These are phyloP conservation scores for Pyrgus malvae DNA, from an alignment of 2,888 invertebrate genomes.

Conservation along the genomic window DNA sequence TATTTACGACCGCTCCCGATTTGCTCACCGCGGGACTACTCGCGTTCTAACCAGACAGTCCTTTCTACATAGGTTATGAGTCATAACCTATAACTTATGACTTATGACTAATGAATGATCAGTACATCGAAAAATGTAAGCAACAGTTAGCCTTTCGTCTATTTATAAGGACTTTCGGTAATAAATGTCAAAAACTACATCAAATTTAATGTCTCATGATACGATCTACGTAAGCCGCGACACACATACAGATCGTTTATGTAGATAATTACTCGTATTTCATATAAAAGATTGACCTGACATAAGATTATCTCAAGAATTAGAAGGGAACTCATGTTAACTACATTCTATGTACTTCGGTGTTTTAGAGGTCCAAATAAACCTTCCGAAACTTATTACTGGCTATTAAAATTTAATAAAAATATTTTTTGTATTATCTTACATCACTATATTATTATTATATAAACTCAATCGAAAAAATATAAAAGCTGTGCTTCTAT, in stretches of 20 bases:
- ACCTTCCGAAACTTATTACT: background rate
- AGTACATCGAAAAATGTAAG: background rate
- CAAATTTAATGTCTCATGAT: constrained; percentile 25
- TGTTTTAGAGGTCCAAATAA: background rate
- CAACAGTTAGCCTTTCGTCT: background rate
- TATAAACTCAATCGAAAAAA: too few species aligned
- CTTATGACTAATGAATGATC: too few species aligned
- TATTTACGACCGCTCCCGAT: too few species aligned
- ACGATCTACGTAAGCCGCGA: constrained; percentile 17
- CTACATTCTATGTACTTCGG: constrained; percentile 3
- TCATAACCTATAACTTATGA: too few species aligned
- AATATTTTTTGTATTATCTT: too few species aligned
- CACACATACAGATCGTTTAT: constrained; percentile 20
- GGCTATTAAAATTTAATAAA: too few species aligned
- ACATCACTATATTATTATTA: too few species aligned
- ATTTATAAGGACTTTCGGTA: constrained; percentile 15
- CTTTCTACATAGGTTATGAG: too few species aligned
- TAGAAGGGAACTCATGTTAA: constrained; percentile 15
- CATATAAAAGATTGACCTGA: constrained; percentile 19
- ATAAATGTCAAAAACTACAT: constrained; percentile 20
- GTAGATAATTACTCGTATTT: constrained; percentile 26
- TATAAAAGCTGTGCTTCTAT: too few species aligned
- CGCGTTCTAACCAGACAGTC: too few species aligned
- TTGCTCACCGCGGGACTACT: too few species aligned
- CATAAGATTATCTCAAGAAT: constrained; percentile 22